phyloP scores from a whole-genome alignment of 1,140 invertebrate species.

The Nixonia krombeini region DNA sequence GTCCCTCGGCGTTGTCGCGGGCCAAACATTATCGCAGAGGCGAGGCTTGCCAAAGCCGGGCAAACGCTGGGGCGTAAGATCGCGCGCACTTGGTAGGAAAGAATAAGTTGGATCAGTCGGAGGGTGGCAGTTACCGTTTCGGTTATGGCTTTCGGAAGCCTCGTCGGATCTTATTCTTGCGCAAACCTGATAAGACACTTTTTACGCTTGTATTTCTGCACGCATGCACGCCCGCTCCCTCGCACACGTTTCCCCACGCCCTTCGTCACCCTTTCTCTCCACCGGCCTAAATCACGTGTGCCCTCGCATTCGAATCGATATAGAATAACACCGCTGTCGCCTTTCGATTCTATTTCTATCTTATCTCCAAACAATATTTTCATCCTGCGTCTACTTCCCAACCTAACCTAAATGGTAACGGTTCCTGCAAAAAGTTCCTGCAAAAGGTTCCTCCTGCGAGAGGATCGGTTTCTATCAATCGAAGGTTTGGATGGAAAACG shows the following conservation, averaged over 20 bases:
- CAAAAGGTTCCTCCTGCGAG: not conserved
- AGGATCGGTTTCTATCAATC: too few species aligned
- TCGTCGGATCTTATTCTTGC: conserved; percentile 71
- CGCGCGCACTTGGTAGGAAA: conserved; percentile 45
- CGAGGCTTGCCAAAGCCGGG: conserved; percentile 23
- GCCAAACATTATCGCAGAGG: conserved; percentile 1
- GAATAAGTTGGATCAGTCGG: conserved; percentile 70
- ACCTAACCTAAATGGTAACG: not conserved
- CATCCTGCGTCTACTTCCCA: too few species aligned
- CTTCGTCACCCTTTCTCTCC: conserved; percentile 9
- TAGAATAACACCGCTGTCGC: conserved; percentile 29
- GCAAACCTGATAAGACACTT: conserved; percentile 70
- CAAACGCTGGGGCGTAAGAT: conserved; percentile 19
- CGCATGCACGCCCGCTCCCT: conserved; percentile 36
- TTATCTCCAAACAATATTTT: too few species aligned
- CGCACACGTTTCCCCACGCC: conserved; percentile 10
- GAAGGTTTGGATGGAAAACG: conserved; percentile 6
- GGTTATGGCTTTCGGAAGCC: conserved; percentile 73
- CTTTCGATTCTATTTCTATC: conserved; percentile 15
- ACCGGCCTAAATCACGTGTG: conserved; percentile 24
- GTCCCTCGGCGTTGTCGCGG: too few species aligned
- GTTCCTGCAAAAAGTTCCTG: too few species aligned
- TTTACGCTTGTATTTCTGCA: conserved; percentile 60
- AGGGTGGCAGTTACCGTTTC: conserved; percentile 72
- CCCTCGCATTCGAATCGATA: conserved; percentile 24